Evolutionary conservation across 1,140 invertebrate genomes (phyloP).

Genomic region (Camponotus pennsylvanicus): DNA sequence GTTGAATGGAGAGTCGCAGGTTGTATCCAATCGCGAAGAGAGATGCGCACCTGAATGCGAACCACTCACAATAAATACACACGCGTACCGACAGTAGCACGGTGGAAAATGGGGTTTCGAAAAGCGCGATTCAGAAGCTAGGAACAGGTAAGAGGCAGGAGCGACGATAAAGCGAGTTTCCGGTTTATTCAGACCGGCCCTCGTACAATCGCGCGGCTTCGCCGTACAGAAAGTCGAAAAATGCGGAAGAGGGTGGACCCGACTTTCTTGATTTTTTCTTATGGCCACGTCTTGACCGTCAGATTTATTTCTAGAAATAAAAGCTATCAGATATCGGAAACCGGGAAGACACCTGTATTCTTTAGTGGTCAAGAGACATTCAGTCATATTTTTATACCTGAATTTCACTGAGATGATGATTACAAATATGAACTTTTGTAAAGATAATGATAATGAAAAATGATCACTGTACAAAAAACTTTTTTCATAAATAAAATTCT

Average conservation of each 20-base stretch:
- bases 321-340: slow-evolving; percentile 59
- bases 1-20: slow-evolving; percentile 52
- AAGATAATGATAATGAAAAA: background rate
- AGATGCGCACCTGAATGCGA: slow-evolving; percentile 46
- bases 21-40: slow-evolving; percentile 64
- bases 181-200: slow-evolving; percentile 79
- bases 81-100: slow-evolving; percentile 15
- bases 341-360: slow-evolving; percentile 14
- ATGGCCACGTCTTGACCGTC: slow-evolving; percentile 64
- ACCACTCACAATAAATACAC: slow-evolving; percentile 52
- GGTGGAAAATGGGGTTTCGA: slow-evolving; percentile 29
- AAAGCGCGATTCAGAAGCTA: slow-evolving; percentile 50
- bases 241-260: slow-evolving; percentile 78
- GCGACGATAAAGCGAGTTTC: slow-evolving; percentile 80
- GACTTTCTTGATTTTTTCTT: slow-evolving; percentile 75
- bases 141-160: slow-evolving; percentile 76
- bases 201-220: slow-evolving; percentile 60
- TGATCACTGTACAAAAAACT: background rate
- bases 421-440: background rate
- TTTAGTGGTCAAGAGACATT: background rate
- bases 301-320: slow-evolving; percentile 76
- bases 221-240: slow-evolving; percentile 79
- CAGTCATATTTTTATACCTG: background rate
- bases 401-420: background rate
- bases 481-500: background rate